These are phyloP conservation scores for Lepetodrilus schrolli DNA, from an alignment of 2,888 invertebrate genomes.

Conservation along the genomic window DNA sequence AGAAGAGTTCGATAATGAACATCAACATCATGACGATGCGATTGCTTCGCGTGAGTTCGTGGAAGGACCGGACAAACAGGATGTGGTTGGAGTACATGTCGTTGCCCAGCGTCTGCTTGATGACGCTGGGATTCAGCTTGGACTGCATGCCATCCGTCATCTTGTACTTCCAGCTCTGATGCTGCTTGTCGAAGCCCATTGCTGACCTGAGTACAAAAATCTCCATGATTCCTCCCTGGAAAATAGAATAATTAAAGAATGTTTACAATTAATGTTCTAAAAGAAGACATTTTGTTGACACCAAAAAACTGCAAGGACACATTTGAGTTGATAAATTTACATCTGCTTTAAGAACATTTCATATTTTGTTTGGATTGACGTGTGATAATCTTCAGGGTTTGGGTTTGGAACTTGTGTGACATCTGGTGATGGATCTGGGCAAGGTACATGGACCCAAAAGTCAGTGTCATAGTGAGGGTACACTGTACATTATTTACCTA, in stretches of 20 bases:
- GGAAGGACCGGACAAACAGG: slow-evolving; percentile 74
- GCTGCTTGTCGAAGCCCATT: slow-evolving; percentile 72
- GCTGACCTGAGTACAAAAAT: slow-evolving; percentile 76
- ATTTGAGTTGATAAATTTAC: no score
- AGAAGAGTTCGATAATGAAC: slow-evolving; percentile 75
- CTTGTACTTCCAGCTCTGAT: slow-evolving; percentile 57
- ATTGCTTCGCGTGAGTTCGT: slow-evolving; percentile 74
- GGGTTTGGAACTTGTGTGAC: no score
- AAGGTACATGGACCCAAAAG: no score
- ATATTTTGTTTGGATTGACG: no score
- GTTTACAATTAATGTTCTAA: no score
- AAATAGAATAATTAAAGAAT: background rate
- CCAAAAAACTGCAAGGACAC: no score
- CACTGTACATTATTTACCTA: no score
- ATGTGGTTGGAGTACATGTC: slow-evolving; percentile 75
- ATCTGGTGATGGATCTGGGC: no score
- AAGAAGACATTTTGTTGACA: no score
- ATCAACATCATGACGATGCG: slow-evolving; percentile 74
- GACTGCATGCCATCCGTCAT: slow-evolving; percentile 43
- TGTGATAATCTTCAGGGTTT: no score
- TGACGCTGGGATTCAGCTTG: slow-evolving; percentile 52
- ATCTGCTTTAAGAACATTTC: no score
- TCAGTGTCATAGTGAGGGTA: no score
- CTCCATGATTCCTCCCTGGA: slow-evolving; percentile 75
- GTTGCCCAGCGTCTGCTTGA: slow-evolving; percentile 55